Base-by-base conservation (phyloP, 2,113 vertebrate genomes). In the Elaphurus davidianus region DNA sequence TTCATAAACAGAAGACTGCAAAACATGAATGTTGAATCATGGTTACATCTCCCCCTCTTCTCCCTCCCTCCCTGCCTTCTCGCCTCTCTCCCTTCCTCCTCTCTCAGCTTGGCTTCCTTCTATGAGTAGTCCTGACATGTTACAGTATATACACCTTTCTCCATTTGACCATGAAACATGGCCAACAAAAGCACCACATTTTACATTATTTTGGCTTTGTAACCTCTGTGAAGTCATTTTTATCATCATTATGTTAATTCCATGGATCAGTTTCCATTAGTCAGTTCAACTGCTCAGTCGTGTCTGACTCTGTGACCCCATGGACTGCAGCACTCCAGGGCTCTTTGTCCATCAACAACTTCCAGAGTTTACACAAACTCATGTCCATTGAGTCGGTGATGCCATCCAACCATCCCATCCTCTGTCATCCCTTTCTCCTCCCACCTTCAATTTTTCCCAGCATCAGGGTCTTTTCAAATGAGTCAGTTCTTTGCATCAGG, bases 301-400 rank as follows among this genome's bases (percentile, higher is more conserved):
- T 71, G 21, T 71, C n/a, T 36, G 8, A 40, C 19, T 36, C 30
- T 23, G n/a, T 0, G 0, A 36, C 64, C 67, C n/a, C n/a, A 6
- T 40, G 10, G 9, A 23, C 19, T 71, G n/a, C 9, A 71, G 5
- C 19, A 23, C 0, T 0, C 10, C n/a, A 71, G 9, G 64, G 9
- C 5, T 71, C n/a, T n/a, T 19, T 71, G 64, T 36, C n/a, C 64
- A 36, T 36, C n/a, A 71, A 5, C n/a, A 40, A 40, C 10, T 23
- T n/a, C 67, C 64, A 36, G 67, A 36, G 5, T 71, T 71, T 71
- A 6, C 67, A 36, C n/a, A 71, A 36, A 71, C n/a, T 36, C n/a
- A 23, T 40, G n/a, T 71, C n/a, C 21, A 40, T 12, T 71, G n/a
- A 71, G n/a, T 40, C 2, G 0, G 19, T 71, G 67, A 40, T 40